These are phyloP conservation scores for Spodoptera frugiperda DNA, from an alignment of 1,140 invertebrate genomes.

Conservation along the genomic window DNA sequence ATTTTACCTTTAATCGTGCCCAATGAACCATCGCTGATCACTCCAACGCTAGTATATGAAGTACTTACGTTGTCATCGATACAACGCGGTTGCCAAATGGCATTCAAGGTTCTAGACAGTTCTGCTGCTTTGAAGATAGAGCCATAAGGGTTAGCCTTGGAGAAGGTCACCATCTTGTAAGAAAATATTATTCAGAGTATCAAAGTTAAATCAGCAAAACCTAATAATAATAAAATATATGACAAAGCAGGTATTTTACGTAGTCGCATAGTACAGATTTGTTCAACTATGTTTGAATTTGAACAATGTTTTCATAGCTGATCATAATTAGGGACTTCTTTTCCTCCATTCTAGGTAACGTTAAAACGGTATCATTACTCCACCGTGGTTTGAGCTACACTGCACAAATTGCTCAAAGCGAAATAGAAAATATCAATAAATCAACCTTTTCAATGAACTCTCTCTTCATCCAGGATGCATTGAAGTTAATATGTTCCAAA, in stretches of 20 bases:
- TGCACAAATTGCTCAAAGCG: too few relatives aligned
- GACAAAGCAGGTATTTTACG: too few relatives aligned
- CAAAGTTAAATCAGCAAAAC: too few relatives aligned
- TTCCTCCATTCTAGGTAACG: too few relatives aligned
- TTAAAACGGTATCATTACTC: too few relatives aligned
- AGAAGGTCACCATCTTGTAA: conserved; percentile 58
- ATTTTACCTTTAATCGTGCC: conserved; percentile 73
- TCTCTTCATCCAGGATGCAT: conserved; percentile 74
- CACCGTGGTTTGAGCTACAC: too few relatives aligned
- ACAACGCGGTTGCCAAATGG: conserved; percentile 68
- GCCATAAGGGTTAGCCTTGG: conserved; percentile 74
- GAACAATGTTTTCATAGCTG: too few relatives aligned
- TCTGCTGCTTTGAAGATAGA: conserved; percentile 70
- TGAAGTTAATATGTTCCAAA: conserved; percentile 71
- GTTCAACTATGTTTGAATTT: too few relatives aligned
- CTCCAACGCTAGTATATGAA: conserved; percentile 66
- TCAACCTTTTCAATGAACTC: conserved; percentile 76
- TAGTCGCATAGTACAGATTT: too few relatives aligned
- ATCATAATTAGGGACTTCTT: too few relatives aligned
- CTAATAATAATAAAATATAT: too few relatives aligned
- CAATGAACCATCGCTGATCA: conserved; percentile 78
- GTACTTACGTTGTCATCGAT: conserved; percentile 53
- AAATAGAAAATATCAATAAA: neutral
- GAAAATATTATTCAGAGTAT: neutral
- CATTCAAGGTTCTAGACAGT: conserved; percentile 69